Percentiles rank a stretch among this genome's conserved stretches.
These are phyloP conservation scores for Pachypsylla venusta DNA, from an alignment of 1,140 invertebrate species.

Conservation along the genomic window DNA sequence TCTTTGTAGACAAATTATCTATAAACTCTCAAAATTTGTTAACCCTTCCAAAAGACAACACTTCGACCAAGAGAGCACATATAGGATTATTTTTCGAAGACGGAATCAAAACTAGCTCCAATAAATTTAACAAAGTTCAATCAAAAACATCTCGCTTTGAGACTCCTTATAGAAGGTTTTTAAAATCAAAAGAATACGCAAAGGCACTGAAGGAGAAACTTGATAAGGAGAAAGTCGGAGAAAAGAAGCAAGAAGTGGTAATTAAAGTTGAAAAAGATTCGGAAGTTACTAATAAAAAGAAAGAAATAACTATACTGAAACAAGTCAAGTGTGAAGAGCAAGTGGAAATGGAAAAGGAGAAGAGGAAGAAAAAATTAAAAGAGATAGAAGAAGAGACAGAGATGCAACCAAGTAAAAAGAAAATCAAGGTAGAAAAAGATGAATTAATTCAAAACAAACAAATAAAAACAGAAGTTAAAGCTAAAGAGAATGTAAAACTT, in stretches of 20 bases:
- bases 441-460: neutral
- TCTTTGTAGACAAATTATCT: neutral
- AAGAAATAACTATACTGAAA: neutral
- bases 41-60: neutral
- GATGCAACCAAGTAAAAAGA: neutral
- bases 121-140: neutral
- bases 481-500: neutral
- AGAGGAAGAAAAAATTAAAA: neutral
- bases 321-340: neutral
- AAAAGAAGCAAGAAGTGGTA: neutral
- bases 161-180: neutral
- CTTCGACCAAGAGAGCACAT: neutral
- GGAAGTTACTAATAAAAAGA: neutral
- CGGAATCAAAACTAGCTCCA: neutral
- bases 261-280: neutral
- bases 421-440: slow-evolving; percentile 2
- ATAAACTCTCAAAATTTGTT: neutral
- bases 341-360: slow-evolving; percentile 3
- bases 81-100: slow-evolving; percentile 2
- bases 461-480: neutral
- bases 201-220: neutral
- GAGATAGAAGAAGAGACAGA: neutral
- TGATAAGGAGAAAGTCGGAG: neutral
- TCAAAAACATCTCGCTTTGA: neutral
- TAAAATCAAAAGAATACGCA: neutral